Evolutionary conservation across 1,140 invertebrate species (phyloP).

Genomic region (Argopecten irradians): DNA sequence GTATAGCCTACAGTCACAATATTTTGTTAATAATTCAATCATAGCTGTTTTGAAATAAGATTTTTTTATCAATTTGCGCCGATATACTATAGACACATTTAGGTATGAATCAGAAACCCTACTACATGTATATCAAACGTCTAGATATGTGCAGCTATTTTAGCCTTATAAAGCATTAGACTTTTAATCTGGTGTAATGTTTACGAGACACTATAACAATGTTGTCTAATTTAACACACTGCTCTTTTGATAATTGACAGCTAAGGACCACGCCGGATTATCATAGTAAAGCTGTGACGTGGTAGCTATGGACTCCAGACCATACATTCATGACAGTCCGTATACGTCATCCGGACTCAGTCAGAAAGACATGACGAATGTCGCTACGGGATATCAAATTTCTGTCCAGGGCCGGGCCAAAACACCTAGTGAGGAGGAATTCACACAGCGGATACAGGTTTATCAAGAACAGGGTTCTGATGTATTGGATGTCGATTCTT

Average conservation of each 20-base stretch:
- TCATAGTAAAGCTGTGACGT: neutral
- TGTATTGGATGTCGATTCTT: neutral
- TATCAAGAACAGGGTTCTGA: neutral
- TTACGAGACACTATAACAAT: neutral
- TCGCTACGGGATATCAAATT: neutral
- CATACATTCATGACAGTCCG: neutral
- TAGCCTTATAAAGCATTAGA: neutral
- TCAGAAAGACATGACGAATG: neutral
- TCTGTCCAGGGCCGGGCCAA: neutral
- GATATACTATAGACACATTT: too few species aligned
- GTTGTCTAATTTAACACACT: conserved; percentile 3
- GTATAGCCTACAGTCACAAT: too few species aligned
- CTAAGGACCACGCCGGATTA: neutral
- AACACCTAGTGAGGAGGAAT: neutral
- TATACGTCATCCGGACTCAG: neutral
- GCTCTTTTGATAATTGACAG: conserved; percentile 3
- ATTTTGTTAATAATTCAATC: too few species aligned
- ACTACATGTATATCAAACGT: too few species aligned
- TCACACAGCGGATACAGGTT: neutral
- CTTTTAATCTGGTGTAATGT: neutral
- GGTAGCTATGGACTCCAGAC: neutral
- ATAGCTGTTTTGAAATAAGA: too few species aligned
- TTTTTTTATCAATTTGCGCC: too few species aligned
- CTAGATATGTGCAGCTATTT: too few species aligned
- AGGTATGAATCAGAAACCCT: too few species aligned